A percentile compares a stretch with the other conserved stretches of the same genome.
Conservation (phyloP, 2,888 invertebrate genomes). For the Anticlea derivata region DNA sequence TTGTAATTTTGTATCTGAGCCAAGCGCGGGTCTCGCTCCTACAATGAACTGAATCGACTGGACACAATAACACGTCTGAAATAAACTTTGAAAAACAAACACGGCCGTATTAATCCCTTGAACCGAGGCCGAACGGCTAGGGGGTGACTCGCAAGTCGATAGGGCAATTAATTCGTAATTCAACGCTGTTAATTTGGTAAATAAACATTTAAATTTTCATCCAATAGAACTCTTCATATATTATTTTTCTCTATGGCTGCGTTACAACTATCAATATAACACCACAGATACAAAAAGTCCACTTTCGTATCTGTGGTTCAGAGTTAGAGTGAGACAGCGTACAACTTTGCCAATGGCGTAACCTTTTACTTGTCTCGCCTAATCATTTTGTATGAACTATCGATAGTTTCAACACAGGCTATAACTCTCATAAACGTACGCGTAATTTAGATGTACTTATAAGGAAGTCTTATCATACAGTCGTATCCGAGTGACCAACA, state of each 20-base stretch:
- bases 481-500: conserved; percentile 78
- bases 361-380: background rate
- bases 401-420: conserved; percentile 16
- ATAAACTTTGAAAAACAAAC: conserved; percentile 74
- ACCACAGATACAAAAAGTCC: conserved; percentile 33
- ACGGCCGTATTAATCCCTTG: conserved; percentile 31
- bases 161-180: too few species aligned
- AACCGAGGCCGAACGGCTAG: conserved; percentile 13
- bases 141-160: conserved; percentile 46
- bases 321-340: background rate
- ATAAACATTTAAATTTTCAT: conserved; percentile 76
- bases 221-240: conserved; percentile 80
- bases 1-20: too few species aligned
- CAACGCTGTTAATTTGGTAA: conserved; percentile 72
- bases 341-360: background rate
- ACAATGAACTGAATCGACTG: conserved; percentile 64
- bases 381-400: background rate
- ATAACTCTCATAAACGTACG: conserved; percentile 71
- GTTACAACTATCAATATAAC: conserved; percentile 14
- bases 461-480: conserved; percentile 68
- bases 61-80: conserved; percentile 70
- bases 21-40: too few species aligned
- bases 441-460: conserved; percentile 76
- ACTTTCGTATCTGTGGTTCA: background rate
- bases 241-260: conserved; percentile 64